Conservation (phyloP, 1,140 invertebrate genomes). For the Hesperophylax magnus region DNA sequence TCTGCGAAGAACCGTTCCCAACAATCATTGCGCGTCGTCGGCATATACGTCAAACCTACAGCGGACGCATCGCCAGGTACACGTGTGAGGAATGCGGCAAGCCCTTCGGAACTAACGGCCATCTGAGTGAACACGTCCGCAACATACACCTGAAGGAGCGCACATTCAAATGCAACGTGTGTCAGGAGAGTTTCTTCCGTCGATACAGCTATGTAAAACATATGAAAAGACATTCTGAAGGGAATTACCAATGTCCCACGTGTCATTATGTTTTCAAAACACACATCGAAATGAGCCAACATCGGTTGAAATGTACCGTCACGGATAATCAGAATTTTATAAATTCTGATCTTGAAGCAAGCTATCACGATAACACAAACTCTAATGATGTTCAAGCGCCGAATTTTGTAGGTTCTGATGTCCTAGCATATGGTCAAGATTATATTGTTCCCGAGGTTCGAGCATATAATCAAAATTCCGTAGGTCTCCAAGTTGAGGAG, state of each 20-base stretch:
- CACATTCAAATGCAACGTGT: slow-evolving; percentile 31
- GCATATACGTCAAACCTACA: slow-evolving; percentile 42
- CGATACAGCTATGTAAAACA: slow-evolving; percentile 24
- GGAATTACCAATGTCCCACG: neutral
- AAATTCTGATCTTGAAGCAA: too few relatives aligned
- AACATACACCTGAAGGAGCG: slow-evolving; percentile 44
- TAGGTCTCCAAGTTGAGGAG: too few relatives aligned
- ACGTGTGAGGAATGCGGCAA: slow-evolving; percentile 47
- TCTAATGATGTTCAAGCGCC: too few relatives aligned
- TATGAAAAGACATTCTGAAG: neutral
- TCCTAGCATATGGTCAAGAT: too few relatives aligned
- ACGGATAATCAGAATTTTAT: too few relatives aligned
- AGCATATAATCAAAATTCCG: too few relatives aligned
- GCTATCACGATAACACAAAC: too few relatives aligned
- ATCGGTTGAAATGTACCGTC: neutral
- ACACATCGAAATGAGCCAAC: neutral
- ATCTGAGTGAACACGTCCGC: slow-evolving; percentile 41
- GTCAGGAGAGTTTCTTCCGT: slow-evolving; percentile 43
- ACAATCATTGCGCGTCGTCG: neutral
- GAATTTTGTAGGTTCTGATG: too few relatives aligned
- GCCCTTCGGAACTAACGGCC: slow-evolving; percentile 11
- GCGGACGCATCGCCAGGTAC: slow-evolving; percentile 31
- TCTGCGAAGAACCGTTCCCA: neutral
- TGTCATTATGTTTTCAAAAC: neutral
- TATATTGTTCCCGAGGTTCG: too few relatives aligned